phyloP scores from a whole-genome alignment of 2,888 invertebrate species.

The Dicyrtomina minuta region DNA sequence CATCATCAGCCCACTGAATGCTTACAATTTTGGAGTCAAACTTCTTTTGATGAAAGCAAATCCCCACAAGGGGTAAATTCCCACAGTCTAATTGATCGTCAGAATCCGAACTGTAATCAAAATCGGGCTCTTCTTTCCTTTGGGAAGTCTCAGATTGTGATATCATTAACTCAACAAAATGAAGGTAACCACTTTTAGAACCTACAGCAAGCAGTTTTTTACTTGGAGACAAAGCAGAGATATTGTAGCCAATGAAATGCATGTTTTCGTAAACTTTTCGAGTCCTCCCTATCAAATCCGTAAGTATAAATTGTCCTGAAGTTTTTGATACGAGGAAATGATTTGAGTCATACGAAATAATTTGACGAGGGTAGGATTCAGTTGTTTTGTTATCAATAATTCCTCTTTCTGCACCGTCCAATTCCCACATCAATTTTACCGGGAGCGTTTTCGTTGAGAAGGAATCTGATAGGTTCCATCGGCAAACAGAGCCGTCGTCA shows the following conservation, averaged over 20 bases:
- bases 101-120: not conserved
- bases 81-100: not conserved
- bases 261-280: not conserved
- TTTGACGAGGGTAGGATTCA: conserved; percentile 12
- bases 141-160: too few relatives aligned
- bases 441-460: too few relatives aligned
- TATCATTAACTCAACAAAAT: not conserved
- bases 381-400: not conserved
- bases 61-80: not conserved
- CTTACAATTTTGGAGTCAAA: conserved; percentile 26
- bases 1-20: not conserved
- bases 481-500: conserved; percentile 20
- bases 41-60: not conserved
- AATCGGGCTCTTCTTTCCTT: not conserved
- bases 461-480: conserved; percentile 7
- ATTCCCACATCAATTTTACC: too few relatives aligned
- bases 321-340: conserved; percentile 1
- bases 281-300: not conserved
- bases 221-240: not conserved
- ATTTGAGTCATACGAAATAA: not conserved
- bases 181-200: conserved; percentile 13
- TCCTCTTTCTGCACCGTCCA: not conserved
- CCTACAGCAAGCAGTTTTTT: not conserved
- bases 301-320: conserved; percentile 11
- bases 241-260: conserved; percentile 10